These are phyloP conservation scores for Sclerurus mexicanus DNA, from an alignment of 2,113 vertebrate genomes.

Conservation along the genomic window DNA sequence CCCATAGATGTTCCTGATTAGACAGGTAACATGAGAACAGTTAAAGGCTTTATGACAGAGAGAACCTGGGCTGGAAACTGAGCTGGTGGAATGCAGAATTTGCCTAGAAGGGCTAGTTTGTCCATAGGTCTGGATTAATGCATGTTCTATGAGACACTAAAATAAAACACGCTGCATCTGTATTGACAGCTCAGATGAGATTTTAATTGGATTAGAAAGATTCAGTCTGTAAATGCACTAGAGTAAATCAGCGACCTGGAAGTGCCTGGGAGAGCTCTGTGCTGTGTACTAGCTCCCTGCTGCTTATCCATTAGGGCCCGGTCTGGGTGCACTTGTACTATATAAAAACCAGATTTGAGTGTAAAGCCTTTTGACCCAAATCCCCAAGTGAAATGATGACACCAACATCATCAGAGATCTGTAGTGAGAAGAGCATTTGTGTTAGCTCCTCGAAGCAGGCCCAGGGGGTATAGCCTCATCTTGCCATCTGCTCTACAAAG, in stretches of 20 bases:
- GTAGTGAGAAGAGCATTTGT: slow-evolving; percentile 5
- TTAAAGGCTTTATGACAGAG: background rate
- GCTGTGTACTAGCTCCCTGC: background rate
- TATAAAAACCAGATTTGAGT: slow-evolving; percentile 40
- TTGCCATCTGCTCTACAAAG: slow-evolving; percentile 50
- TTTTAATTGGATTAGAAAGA: slow-evolving; percentile 67
- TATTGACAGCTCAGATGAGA: slow-evolving; percentile 58
- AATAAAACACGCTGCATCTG: slow-evolving; percentile 30
- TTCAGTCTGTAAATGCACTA: slow-evolving; percentile 44
- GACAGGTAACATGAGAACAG: background rate
- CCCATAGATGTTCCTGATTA: background rate
- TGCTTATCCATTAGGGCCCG: slow-evolving; percentile 6
- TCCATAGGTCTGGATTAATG: background rate
- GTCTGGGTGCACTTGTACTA: slow-evolving; percentile 13
- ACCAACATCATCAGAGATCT: slow-evolving; percentile 17
- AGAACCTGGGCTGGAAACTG: background rate
- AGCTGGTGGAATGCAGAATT: slow-evolving; percentile 6
- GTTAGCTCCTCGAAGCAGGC: background rate
- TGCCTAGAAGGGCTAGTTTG: slow-evolving; percentile 39
- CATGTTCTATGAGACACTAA: background rate
- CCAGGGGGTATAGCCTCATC: background rate
- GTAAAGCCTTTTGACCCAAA: slow-evolving; percentile 66
- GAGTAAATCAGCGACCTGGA: slow-evolving; percentile 63
- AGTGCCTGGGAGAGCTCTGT: slow-evolving; percentile 37
- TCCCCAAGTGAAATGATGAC: slow-evolving; percentile 40